Conservation (phyloP, 2,888 invertebrate species). For the Hirtodrosophila duncani region DNA sequence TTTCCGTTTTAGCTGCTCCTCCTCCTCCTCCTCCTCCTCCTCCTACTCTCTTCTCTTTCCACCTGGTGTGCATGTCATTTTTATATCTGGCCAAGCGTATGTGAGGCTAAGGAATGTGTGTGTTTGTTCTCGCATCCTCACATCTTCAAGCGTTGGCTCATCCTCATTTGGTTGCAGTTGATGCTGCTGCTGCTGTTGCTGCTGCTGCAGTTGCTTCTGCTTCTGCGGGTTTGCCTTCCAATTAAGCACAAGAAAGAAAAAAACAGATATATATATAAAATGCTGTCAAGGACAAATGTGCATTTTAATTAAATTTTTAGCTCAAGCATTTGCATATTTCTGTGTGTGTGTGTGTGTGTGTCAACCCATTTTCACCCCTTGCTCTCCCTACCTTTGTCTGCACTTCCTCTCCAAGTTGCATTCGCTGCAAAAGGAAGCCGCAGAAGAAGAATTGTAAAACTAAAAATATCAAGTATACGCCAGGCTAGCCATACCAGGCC, state of each 20-base stretch:
- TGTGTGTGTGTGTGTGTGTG: not conserved
- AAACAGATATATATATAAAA: conserved; percentile 45
- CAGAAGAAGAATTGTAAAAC: too few relatives aligned
- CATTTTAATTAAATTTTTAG: conserved; percentile 69
- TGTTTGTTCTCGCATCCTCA: conserved; percentile 3
- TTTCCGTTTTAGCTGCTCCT: too few relatives aligned
- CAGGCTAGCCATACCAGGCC: conserved; percentile 24
- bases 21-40: too few relatives aligned
- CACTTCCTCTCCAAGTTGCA: conserved; percentile 3
- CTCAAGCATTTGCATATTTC: conserved; percentile 25
- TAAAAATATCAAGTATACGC: conserved; percentile 59
- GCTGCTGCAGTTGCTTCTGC: not conserved
- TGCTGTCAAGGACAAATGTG: conserved; percentile 71
- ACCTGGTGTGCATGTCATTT: too few relatives aligned
- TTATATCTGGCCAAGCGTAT: too few relatives aligned
- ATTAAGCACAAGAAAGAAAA: conserved; percentile 59
- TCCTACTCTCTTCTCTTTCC: too few relatives aligned
- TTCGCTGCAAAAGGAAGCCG: conserved; percentile 11
- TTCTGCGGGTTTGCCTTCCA: conserved; percentile 45
- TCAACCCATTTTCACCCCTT: conserved; percentile 1
- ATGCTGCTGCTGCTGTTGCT: conserved; percentile 7
- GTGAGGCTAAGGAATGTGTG: too few relatives aligned
- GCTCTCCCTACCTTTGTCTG: not conserved
- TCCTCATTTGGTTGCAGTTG: conserved; percentile 33
- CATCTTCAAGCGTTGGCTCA: conserved; percentile 19